phyloP scores from a whole-genome alignment of 2,797 vertebrate species.

The Takifugu ocellatus region DNA sequence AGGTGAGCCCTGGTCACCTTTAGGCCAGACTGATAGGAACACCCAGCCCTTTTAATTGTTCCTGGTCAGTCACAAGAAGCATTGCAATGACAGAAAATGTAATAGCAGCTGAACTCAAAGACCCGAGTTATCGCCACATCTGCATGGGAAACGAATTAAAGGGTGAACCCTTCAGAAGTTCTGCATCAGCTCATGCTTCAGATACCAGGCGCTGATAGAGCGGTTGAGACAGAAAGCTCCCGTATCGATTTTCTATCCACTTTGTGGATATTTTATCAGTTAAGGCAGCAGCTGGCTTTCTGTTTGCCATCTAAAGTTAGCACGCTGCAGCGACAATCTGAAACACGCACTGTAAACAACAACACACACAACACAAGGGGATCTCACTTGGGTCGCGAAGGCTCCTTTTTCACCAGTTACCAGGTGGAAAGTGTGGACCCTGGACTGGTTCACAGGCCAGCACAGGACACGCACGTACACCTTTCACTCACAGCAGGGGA shows the following conservation, averaged over 20 bases:
- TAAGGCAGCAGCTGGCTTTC: background rate
- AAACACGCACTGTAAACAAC: constrained; percentile 2
- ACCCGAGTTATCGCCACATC: constrained; percentile 13
- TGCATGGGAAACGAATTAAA: constrained; percentile 31
- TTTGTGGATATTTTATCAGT: constrained; percentile 13
- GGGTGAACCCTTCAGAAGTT: constrained; percentile 13
- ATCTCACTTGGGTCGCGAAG: too few species aligned
- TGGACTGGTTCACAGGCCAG: too few species aligned
- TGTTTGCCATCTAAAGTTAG: constrained; percentile 17
- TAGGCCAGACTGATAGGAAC: constrained; percentile 14
- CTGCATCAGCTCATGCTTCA: constrained; percentile 29
- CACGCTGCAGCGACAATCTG: constrained; percentile 1
- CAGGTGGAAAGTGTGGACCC: too few species aligned
- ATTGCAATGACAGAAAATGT: constrained; percentile 16
- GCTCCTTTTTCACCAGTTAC: too few species aligned
- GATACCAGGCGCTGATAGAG: constrained; percentile 26
- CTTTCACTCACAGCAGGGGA: too few species aligned
- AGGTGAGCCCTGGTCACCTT: constrained; percentile 31
- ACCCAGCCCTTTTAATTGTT: constrained; percentile 24
- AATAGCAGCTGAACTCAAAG: constrained; percentile 23
- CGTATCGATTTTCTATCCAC: constrained; percentile 2
- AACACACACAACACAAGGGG: background rate
- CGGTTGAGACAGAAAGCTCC: constrained; percentile 16
- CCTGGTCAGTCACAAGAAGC: constrained; percentile 38
- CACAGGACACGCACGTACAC: too few species aligned